phyloP scores from a whole-genome alignment of 1,140 invertebrate species.

The Penaeus vannamei region DNA sequence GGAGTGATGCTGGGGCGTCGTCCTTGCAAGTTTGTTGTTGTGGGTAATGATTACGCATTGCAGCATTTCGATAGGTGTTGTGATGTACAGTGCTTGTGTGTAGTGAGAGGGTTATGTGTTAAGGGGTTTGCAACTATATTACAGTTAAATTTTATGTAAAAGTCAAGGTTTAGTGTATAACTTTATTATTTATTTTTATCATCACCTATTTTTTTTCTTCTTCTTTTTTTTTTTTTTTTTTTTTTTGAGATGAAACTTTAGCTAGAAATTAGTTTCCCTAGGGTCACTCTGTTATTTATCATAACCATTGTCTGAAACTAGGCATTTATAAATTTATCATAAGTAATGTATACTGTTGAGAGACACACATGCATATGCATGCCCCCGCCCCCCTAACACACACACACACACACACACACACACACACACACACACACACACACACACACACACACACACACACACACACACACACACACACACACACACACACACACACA shows the following conservation, averaged over 20 bases:
- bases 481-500: too few species aligned
- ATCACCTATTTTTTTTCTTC: too few species aligned
- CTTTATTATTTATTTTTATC: too few species aligned
- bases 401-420: background rate
- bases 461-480: background rate
- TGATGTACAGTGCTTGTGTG: slow-evolving; percentile 14
- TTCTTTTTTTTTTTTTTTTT: too few species aligned
- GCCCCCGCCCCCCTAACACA: background rate
- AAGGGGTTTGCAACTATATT: slow-evolving; percentile 39
- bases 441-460: background rate
- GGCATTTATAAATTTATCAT: too few species aligned
- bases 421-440: background rate
- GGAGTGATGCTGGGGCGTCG: slow-evolving; percentile 18
- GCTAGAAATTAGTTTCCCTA: too few species aligned
- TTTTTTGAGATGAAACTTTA: too few species aligned
- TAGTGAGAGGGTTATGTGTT: slow-evolving; percentile 40
- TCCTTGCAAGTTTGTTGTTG: slow-evolving; percentile 45
- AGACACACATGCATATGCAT: background rate
- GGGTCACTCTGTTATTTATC: too few species aligned
- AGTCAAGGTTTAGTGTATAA: too few species aligned
- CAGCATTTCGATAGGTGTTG: slow-evolving; percentile 27
- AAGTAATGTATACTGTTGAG: too few species aligned
- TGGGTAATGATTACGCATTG: slow-evolving; percentile 9
- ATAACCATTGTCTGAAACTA: too few species aligned
- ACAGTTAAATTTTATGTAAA: background rate